Conservation (phyloP, 2,797 vertebrate genomes). For the Vireo griseus region DNA sequence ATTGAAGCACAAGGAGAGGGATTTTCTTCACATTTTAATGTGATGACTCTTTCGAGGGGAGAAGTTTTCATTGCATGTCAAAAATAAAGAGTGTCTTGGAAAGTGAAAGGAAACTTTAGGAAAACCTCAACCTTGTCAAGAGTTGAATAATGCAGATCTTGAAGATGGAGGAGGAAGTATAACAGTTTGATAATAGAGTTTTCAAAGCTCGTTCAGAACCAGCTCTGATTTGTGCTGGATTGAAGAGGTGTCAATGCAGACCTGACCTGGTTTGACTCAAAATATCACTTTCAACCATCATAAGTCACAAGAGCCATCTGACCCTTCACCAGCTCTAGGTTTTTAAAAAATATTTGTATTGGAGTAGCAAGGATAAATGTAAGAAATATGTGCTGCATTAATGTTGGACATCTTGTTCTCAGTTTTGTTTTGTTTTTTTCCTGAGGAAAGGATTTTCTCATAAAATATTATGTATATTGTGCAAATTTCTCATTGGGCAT, state of each 20-base stretch:
- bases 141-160: neutral
- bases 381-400: neutral
- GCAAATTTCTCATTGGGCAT: neutral
- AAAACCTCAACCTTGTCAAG: neutral
- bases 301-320: neutral
- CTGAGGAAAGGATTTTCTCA: neutral
- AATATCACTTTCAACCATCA: neutral
- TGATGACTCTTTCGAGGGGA: fast-evolving
- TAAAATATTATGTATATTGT: neutral
- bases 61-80: neutral
- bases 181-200: neutral
- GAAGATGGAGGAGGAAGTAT: neutral
- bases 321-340: neutral
- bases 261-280: neutral
- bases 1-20: neutral
- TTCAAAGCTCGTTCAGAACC: neutral
- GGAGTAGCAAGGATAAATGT: neutral
- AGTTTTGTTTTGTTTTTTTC: neutral
- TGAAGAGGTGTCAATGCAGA: neutral
- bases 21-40: neutral
- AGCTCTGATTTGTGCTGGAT: neutral
- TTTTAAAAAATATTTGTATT: neutral
- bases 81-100: neutral
- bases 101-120: neutral
- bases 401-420: fast-evolving